phyloP scores from a whole-genome alignment of 2,888 invertebrate genomes.

The Chymomyza fuscimana region DNA sequence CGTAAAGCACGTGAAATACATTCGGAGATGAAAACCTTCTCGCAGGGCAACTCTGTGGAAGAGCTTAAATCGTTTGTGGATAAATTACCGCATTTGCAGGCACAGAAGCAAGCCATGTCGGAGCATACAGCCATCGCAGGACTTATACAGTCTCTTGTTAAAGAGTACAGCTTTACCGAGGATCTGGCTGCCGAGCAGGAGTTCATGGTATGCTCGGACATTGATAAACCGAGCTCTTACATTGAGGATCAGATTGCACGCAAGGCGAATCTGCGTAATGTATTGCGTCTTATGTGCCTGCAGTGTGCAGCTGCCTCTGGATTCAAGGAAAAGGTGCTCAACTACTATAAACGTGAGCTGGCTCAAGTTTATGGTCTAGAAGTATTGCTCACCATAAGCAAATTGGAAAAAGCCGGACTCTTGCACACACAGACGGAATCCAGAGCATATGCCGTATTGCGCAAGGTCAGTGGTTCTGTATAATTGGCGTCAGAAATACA shows the following conservation, averaged over 20 bases:
- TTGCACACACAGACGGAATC: conserved; percentile 87
- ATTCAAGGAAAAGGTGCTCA: conserved; percentile 90
- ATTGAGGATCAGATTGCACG: conserved; percentile 96
- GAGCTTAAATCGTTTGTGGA: conserved; percentile 97
- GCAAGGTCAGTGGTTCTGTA: conserved; percentile 83
- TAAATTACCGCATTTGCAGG: conserved; percentile 91
- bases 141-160: conserved; percentile 91
- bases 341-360: conserved; percentile 87
- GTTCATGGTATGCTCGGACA: conserved; percentile 93
- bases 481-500: background rate
- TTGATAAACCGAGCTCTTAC: conserved; percentile 91
- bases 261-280: conserved; percentile 89
- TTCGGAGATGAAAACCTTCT: conserved; percentile 90
- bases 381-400: conserved; percentile 89
- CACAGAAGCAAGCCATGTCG: conserved; percentile 91
- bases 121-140: conserved; percentile 96
- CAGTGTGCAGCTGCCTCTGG: conserved; percentile 96
- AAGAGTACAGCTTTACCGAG: conserved; percentile 88
- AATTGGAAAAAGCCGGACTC: conserved; percentile 92
- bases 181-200: conserved; percentile 93
- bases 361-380: conserved; percentile 93
- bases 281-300: conserved; percentile 93
- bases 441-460: conserved; percentile 87
- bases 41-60: conserved; percentile 93
- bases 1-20: conserved; percentile 93